phyloP scores from a whole-genome alignment of 2,888 invertebrate species.

The Caenorhabditis afra region DNA sequence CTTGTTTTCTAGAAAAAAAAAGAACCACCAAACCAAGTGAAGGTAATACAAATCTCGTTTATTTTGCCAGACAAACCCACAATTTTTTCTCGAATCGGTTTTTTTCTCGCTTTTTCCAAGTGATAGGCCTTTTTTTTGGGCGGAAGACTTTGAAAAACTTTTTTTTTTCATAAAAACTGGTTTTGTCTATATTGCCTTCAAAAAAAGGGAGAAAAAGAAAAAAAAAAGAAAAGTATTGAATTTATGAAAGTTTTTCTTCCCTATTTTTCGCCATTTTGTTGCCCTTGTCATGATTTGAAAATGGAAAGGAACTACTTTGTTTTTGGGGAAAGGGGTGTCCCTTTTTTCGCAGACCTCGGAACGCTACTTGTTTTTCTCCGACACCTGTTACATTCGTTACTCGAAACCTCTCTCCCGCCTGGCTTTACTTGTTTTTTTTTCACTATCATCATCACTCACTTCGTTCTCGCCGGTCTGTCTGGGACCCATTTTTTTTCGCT shows the following conservation, averaged over 20 bases:
- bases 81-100: too few species aligned
- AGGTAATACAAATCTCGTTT: conserved; percentile 12
- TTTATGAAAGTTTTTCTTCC: neutral
- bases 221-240: conserved; percentile 5
- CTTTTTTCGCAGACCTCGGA: neutral
- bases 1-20: conserved; percentile 35
- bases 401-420: neutral
- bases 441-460: conserved; percentile 7
- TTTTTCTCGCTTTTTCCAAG: too few species aligned
- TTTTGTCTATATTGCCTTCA: neutral
- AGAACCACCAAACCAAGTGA: neutral
- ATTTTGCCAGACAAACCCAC: neutral
- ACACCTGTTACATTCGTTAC: conserved; percentile 41
- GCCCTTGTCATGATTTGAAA: too few species aligned
- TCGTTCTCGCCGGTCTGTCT: conserved; percentile 15
- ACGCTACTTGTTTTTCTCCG: conserved; percentile 23
- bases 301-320: too few species aligned
- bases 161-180: neutral
- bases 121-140: too few species aligned
- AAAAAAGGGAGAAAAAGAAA: neutral
- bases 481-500: conserved; percentile 1
- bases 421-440: conserved; percentile 2
- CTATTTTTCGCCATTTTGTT: too few species aligned
- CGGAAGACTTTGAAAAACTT: conserved; percentile 23
- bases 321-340: neutral